Conservation (phyloP, 2,113 vertebrate species). For the Peromyscus leucopus region DNA sequence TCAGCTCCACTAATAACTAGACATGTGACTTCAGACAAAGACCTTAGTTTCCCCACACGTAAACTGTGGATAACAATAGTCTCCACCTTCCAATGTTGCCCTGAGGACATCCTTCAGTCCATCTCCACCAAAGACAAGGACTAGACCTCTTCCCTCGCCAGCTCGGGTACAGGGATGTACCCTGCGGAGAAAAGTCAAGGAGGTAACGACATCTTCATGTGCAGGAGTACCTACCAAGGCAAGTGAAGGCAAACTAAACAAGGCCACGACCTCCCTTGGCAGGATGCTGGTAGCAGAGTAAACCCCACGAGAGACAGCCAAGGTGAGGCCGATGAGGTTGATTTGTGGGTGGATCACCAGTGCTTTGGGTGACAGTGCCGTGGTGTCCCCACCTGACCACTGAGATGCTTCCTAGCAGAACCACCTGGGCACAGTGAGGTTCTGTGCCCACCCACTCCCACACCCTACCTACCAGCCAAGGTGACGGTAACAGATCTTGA, state of each 20-base stretch:
- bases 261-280: background rate
- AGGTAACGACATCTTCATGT: accelerated
- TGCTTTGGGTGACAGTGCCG: background rate
- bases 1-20: background rate
- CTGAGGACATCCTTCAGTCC: background rate
- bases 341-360: background rate
- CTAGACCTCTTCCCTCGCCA: background rate
- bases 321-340: background rate
- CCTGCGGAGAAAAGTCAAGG: background rate
- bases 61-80: background rate
- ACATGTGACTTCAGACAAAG: background rate
- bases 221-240: background rate
- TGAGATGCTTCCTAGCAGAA: background rate
- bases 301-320: background rate
- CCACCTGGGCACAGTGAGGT: background rate
- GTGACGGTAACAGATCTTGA: accelerated
- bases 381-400: background rate
- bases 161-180: background rate
- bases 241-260: background rate
- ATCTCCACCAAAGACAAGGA: background rate
- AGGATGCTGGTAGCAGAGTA: background rate
- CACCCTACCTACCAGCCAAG: background rate
- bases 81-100: background rate
- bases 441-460: background rate
- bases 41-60: background rate